These are phyloP conservation scores for Steatornis caripensis DNA, from an alignment of 2,113 vertebrate species.

Conservation along the genomic window DNA sequence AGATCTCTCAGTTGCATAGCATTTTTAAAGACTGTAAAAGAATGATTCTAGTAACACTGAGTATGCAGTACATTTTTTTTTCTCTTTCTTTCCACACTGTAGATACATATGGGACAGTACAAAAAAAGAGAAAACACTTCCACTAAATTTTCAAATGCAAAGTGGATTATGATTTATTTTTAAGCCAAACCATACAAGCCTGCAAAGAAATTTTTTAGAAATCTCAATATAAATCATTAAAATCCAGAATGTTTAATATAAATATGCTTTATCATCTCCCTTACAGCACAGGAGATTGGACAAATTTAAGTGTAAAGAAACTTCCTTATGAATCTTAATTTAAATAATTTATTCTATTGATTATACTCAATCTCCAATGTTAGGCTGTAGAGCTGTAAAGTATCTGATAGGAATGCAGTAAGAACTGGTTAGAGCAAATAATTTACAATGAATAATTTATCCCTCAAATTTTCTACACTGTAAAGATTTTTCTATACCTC, in stretches of 20 bases:
- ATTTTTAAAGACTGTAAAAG: background rate
- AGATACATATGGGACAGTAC: background rate
- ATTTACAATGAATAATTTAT: constrained; percentile 31
- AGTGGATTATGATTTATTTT: background rate
- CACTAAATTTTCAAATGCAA: background rate
- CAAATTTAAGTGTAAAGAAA: background rate
- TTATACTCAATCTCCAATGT: background rate
- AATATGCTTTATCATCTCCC: background rate
- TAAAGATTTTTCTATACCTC: constrained; percentile 12
- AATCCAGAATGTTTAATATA: background rate
- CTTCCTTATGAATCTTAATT: background rate
- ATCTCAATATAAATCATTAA: background rate
- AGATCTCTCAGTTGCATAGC: background rate
- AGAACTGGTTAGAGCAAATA: background rate
- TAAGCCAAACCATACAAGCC: background rate
- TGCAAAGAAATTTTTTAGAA: background rate
- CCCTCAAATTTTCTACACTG: background rate
- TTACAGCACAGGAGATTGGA: background rate
- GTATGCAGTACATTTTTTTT: fast-evolving
- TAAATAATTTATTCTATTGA: constrained; percentile 5
- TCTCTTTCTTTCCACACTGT: background rate
- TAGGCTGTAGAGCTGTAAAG: background rate
- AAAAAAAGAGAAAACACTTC: background rate
- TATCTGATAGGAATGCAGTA: background rate
- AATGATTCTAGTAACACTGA: background rate